Percentiles rank a stretch among this genome's conserved stretches.
phyloP scores from a whole-genome alignment of 2,113 vertebrate species.

The Vidua macroura region DNA sequence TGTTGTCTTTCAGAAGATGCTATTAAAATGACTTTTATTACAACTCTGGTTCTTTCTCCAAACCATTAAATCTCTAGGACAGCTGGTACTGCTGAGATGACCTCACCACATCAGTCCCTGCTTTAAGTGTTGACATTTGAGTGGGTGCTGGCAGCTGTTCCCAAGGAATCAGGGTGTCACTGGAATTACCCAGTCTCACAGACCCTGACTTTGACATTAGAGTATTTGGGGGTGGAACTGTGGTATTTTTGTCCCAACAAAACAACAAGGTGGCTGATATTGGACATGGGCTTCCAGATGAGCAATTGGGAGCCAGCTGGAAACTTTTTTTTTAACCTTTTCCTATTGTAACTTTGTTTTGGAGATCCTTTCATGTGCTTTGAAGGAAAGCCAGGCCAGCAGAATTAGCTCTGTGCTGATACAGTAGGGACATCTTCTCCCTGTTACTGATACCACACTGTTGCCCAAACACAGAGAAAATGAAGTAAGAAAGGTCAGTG shows the following conservation, averaged over 20 bases:
- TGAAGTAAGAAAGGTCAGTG: not conserved
- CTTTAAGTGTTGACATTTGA: not conserved
- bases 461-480: not conserved
- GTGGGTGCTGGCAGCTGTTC: not conserved
- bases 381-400: not conserved
- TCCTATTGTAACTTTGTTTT: not conserved
- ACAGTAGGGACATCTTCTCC: not conserved
- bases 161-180: not conserved
- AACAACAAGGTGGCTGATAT: not conserved
- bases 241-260: not conserved
- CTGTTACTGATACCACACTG: not conserved
- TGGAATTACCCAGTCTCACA: not conserved
- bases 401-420: not conserved
- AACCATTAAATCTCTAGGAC: not conserved
- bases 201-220: not conserved
- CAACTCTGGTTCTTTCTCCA: not conserved
- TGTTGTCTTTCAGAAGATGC: not conserved
- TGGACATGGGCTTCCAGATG: not conserved
- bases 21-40: constrained; percentile 10
- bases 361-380: not conserved
- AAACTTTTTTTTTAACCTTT: not conserved
- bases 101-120: not conserved
- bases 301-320: not conserved
- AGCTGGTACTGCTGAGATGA: constrained; percentile 25
- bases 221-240: not conserved